Percentiles rank a stretch among this genome's conserved stretches.
These are phyloP conservation scores for Sminthurinus aureus DNA, from an alignment of 2,888 invertebrate species.

Conservation along the genomic window DNA sequence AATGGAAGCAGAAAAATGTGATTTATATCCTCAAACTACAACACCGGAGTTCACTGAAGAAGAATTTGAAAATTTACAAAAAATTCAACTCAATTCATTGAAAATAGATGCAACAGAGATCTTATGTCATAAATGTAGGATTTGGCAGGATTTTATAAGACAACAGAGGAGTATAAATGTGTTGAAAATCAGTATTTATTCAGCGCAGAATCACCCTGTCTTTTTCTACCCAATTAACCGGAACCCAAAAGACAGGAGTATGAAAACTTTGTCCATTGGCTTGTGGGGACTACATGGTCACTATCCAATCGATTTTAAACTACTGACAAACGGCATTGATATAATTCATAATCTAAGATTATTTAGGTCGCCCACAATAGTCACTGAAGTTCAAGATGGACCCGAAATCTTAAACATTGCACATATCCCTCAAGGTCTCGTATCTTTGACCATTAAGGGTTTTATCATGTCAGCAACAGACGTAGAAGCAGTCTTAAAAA, in stretches of 20 bases:
- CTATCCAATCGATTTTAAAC: constrained; percentile 31
- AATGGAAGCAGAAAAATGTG: constrained; percentile 41
- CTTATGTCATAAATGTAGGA: constrained; percentile 34
- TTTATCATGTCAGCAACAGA: constrained; percentile 24
- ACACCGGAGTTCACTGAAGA: constrained; percentile 33
- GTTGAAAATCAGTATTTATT: constrained; percentile 31
- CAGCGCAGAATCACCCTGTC: constrained; percentile 33
- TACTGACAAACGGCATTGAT: constrained; percentile 23
- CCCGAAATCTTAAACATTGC: constrained; percentile 31
- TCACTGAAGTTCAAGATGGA: constrained; percentile 23
- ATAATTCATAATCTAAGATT: constrained; percentile 30
- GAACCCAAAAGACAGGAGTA: constrained; percentile 9
- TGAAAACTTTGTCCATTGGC: constrained; percentile 38
- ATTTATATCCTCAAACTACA: constrained; percentile 30
- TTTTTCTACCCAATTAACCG: constrained; percentile 28
- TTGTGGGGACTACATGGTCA: constrained; percentile 39
- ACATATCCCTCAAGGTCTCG: constrained; percentile 26
- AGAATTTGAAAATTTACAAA: constrained; percentile 26
- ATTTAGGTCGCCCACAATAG: constrained; percentile 32
- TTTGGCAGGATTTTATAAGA: constrained; percentile 35
- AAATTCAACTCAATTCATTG: constrained; percentile 32
- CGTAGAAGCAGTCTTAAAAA: constrained; percentile 13
- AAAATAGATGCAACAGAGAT: constrained; percentile 42
- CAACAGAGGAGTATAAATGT: constrained; percentile 33
- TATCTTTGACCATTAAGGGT: constrained; percentile 36